Conservation (phyloP, 1,140 invertebrate genomes). For the Brachionus koreanus region DNA sequence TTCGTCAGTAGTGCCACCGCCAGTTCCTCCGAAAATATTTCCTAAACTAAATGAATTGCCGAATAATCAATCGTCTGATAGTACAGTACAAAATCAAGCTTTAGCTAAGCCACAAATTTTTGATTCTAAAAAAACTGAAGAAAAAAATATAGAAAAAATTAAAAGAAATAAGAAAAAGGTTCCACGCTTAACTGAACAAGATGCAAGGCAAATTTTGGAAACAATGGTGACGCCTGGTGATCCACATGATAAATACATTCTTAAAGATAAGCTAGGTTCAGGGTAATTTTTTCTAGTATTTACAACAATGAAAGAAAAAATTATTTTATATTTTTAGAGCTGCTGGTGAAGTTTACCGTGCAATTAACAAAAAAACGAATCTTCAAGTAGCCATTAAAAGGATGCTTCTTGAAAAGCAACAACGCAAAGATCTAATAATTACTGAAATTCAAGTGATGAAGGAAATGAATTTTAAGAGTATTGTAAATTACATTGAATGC, state of each 20-base stretch:
- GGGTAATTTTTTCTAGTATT: neutral
- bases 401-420: constrained; percentile 61
- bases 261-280: constrained; percentile 41
- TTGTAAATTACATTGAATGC: constrained; percentile 61
- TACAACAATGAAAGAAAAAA: no score
- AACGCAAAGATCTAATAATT: constrained; percentile 62
- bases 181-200: constrained; percentile 8
- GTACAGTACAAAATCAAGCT: neutral
- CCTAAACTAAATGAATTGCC: neutral
- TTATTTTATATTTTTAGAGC: constrained; percentile 18
- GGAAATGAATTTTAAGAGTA: constrained; percentile 57
- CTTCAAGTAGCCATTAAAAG: constrained; percentile 60
- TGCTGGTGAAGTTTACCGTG: constrained; percentile 42
- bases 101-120: neutral
- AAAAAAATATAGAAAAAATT: constrained; percentile 16
- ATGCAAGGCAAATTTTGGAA: constrained; percentile 31
- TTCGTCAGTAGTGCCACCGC: neutral
- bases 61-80: neutral
- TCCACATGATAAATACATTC: constrained; percentile 38
- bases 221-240: constrained; percentile 25
- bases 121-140: neutral
- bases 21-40: neutral
- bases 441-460: constrained; percentile 62
- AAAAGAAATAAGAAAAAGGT: constrained; percentile 26
- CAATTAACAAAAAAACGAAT: constrained; percentile 26